These are phyloP conservation scores for Periophthalmus modestus DNA, from an alignment of 2,113 vertebrate species.

Conservation along the genomic window DNA sequence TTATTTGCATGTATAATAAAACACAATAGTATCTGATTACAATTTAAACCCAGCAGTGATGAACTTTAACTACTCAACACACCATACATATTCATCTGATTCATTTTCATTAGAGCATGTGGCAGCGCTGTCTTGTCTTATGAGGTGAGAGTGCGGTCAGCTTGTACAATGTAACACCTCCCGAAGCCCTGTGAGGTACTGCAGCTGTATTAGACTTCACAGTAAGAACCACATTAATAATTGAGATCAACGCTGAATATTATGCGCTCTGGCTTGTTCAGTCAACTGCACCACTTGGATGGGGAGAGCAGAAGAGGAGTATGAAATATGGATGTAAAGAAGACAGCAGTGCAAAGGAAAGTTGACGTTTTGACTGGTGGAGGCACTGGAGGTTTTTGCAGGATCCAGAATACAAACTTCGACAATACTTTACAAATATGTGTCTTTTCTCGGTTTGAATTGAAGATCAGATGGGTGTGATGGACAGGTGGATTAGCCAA, in stretches of 20 bases:
- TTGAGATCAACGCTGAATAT: constrained; percentile 62
- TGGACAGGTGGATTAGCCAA: too few species aligned
- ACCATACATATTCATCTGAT: not conserved
- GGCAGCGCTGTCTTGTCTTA: not conserved
- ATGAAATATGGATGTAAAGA: constrained; percentile 74
- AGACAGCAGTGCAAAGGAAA: constrained; percentile 50
- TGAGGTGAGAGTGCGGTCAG: constrained; percentile 42
- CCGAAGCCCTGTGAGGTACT: constrained; percentile 34
- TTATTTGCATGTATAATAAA: not conserved
- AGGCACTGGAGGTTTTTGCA: constrained; percentile 24
- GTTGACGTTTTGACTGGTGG: constrained; percentile 42
- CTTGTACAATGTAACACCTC: constrained; percentile 39
- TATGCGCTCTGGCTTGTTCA: constrained; percentile 68
- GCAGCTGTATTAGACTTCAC: constrained; percentile 55
- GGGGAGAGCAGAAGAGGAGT: constrained; percentile 49
- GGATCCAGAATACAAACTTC: too few species aligned
- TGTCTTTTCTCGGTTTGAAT: too few species aligned
- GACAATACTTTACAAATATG: too few species aligned
- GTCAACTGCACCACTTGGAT: constrained; percentile 57
- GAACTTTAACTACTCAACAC: not conserved
- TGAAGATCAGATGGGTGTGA: too few species aligned
- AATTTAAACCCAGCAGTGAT: not conserved
- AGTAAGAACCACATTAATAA: constrained; percentile 64
- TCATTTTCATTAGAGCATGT: constrained; percentile 2
- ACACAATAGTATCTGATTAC: not conserved